Conservation (phyloP, 2,888 invertebrate species). For the Azorinus chamasolen region DNA sequence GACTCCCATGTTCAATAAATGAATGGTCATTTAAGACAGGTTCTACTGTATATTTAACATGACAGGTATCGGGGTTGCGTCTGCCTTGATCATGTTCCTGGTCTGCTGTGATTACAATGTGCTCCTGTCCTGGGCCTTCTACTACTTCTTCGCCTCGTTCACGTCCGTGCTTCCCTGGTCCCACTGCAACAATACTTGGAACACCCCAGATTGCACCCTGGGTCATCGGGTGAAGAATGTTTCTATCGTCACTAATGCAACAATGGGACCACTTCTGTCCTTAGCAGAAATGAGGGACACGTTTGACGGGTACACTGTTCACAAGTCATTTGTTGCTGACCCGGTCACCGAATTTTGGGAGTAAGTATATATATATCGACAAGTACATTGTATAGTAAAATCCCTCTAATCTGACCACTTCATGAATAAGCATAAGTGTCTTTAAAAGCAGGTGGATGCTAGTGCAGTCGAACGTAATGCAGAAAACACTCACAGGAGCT, state of each 20-base stretch:
- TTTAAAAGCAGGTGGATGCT: too few relatives aligned
- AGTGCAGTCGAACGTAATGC: too few relatives aligned
- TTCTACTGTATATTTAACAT: too few relatives aligned
- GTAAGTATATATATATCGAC: conserved; percentile 80
- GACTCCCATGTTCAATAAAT: too few relatives aligned
- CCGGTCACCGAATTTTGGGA: conserved; percentile 88
- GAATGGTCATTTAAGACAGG: too few relatives aligned
- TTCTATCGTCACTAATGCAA: conserved; percentile 2
- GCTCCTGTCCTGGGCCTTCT: conserved; percentile 93
- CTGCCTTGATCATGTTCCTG: conserved; percentile 86
- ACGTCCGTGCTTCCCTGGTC: conserved; percentile 91
- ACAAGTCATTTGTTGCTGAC: conserved; percentile 29
- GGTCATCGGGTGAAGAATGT: conserved; percentile 1
- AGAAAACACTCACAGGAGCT: too few relatives aligned
- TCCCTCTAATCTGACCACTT: too few relatives aligned
- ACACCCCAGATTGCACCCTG: conserved; percentile 88
- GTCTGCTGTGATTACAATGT: conserved; percentile 89
- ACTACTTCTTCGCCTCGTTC: conserved; percentile 92
- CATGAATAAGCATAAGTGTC: too few relatives aligned
- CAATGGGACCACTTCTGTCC: neutral
- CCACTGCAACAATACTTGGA: conserved; percentile 93
- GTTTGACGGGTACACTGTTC: too few relatives aligned
- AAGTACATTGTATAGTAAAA: too few relatives aligned
- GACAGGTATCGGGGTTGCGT: conserved; percentile 89
- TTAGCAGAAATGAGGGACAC: neutral